Evolutionary conservation across 2,888 invertebrate species (phyloP).

Genomic region (Oxytorus armatus): DNA sequence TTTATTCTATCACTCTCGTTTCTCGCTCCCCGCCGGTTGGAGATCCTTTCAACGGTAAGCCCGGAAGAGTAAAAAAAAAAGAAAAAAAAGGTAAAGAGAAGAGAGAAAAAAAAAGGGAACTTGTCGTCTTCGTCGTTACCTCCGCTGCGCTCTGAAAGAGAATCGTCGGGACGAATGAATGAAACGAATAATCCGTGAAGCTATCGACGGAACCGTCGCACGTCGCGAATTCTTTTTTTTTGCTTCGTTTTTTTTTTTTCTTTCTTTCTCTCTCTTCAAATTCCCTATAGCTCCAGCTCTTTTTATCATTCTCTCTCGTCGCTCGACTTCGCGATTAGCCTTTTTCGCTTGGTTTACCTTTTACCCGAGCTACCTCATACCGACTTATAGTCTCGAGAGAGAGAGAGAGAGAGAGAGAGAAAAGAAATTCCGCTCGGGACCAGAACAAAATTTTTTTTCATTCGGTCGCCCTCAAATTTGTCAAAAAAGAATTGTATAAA

Average conservation of each 20-base stretch:
- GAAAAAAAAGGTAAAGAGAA: conserved; percentile 20
- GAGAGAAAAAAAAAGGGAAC: conserved; percentile 32
- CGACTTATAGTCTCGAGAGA: background rate
- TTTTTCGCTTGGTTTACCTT: conserved; percentile 50
- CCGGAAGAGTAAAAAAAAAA: conserved; percentile 13
- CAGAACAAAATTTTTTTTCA: too few species aligned
- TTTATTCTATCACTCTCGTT: background rate
- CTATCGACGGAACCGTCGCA: conserved; percentile 46
- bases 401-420: too few species aligned
- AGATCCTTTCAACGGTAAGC: conserved; percentile 47
- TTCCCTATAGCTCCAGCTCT: background rate
- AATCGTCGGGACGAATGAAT: conserved; percentile 58
- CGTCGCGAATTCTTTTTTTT: conserved; percentile 50
- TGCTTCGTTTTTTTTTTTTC: conserved; percentile 44
- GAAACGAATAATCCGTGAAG: conserved; percentile 61
- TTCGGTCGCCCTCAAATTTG: too few species aligned
- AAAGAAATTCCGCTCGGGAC: too few species aligned
- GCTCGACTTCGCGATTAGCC: conserved; percentile 47
- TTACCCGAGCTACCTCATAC: background rate
- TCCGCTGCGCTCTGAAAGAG: conserved; percentile 53
- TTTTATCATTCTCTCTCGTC: conserved; percentile 40
- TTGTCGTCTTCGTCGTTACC: conserved; percentile 49
- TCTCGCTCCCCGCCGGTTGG: conserved; percentile 5
- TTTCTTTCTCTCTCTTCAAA: too few species aligned
- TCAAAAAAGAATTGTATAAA: too few species aligned